Evolutionary conservation across 2,797 vertebrate genomes (phyloP).

Genomic region (Apogon hyalosoma): DNA sequence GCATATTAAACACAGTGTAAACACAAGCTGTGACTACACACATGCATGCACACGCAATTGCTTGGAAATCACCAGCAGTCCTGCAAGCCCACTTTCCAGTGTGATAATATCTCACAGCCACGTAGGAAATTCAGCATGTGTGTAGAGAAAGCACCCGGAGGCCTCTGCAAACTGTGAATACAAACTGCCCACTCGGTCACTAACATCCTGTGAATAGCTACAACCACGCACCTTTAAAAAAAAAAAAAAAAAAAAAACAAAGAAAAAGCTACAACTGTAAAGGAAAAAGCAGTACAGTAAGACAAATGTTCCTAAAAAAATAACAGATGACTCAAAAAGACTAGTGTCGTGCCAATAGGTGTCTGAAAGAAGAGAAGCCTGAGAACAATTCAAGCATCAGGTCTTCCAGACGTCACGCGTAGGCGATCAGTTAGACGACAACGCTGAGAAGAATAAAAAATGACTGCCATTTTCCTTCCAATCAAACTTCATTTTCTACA

Average conservation of each 20-base stretch:
- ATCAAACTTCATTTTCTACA: constrained; percentile 47
- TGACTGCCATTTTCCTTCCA: constrained; percentile 39
- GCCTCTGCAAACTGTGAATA: constrained; percentile 53
- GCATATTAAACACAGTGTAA: constrained; percentile 67
- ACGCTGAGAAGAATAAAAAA: constrained; percentile 24
- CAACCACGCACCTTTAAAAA: constrained; percentile 40
- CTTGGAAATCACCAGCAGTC: constrained; percentile 54
- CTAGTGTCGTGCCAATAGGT: constrained; percentile 25
- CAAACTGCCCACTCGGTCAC: constrained; percentile 56
- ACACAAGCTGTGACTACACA: constrained; percentile 55
- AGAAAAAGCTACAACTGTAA: constrained; percentile 40
- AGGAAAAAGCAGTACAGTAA: constrained; percentile 11
- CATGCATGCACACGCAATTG: constrained; percentile 43
- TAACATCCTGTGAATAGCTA: constrained; percentile 41
- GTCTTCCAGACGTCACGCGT: constrained; percentile 49
- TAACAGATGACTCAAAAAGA: constrained; percentile 48
- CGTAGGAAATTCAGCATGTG: constrained; percentile 69
- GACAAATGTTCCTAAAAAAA: constrained; percentile 35
- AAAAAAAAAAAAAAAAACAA: constrained; percentile 41
- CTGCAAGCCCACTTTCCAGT: constrained; percentile 77
- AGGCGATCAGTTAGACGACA: constrained; percentile 55
- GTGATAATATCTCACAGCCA: constrained; percentile 77
- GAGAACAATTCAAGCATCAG: constrained; percentile 50
- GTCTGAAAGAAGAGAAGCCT: constrained; percentile 64
- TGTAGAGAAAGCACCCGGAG: constrained; percentile 51